Base-by-base conservation (phyloP, 92 coral and sea anemone species). In the Siderastrea siderea region DNA sequence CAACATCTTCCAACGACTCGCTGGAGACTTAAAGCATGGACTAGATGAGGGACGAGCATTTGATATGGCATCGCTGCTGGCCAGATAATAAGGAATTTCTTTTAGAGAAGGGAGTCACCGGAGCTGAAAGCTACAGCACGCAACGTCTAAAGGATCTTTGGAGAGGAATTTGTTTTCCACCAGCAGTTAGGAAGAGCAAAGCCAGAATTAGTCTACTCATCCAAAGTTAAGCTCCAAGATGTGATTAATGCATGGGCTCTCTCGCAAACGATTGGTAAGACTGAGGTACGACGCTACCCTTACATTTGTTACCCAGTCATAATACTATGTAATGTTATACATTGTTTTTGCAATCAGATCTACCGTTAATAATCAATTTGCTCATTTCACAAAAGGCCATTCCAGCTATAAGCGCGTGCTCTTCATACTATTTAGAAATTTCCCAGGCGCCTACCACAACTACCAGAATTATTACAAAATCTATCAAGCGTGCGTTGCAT, bases 51-150 rank as follows among this genome's bases (percentile, higher is more conserved):
- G 88, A 60, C 74, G 82, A 55, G 92, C 92, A 54, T 75, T 61
- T 83, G 88, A 88, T 59, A 88, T 88, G 91, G 64, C 61, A 75
- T 80, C 83, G 51, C 81, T 88, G 74, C 75, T 88, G 80, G 80
- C 26, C 80, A 87, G 48, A 73, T 73, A 57, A 26, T 62, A 60
- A 26, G 88, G 73, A 73, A 71, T 78, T 46, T 61, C 83, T 78
- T 71, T 61, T 55, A 67, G 83, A 79, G 73, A 79, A 79, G 62
- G 83, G 83, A 79, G 83, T 60, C 72, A 49, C 83, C 13, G 73
- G 83, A 61, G 72, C 46, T 74, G 65, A 26, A 26, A 26, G 70
- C 57, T 78, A 78, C 59, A 78, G 45, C 10, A 46, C 71, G 60
- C 71, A 78, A 71, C 71, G 58, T 55, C 49, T 78, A 59, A 60